Base-by-base conservation (phyloP, 2,113 vertebrate species). In the Amblyopsis rosae region DNA sequence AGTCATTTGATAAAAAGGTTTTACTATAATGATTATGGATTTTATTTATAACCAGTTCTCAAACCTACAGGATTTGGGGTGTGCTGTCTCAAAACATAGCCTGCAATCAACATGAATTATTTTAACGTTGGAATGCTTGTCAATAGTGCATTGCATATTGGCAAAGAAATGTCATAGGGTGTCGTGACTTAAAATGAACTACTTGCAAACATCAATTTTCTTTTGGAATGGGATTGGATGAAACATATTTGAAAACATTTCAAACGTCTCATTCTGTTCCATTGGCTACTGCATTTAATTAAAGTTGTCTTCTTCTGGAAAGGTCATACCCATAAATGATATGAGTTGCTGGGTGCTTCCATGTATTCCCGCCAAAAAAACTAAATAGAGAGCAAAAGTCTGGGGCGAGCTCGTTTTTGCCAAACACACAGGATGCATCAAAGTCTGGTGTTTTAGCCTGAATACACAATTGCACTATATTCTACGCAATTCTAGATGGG, bases 201-300 rank as follows among this genome's bases (percentile, higher is more conserved):
- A 15, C 51, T 3, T 54, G 13, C 12, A 54, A 16, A 54, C 10
- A 11, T n/a, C 13, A 41, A 41, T 41, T 41, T 41, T 8, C 7
- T 41, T 41, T 16, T 13, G n/a, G 51, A 15, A 5, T 54, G 51
- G 7, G n/a, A 4, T 54, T n/a, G 3, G 51, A 54, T 54, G n/a
- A n/a, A 54, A 41, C 35, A 53, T n/a, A 15, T n/a, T 53, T 13
- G 51, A 53, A 12, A 53, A 12, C 12, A 57, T 16, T 15, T 67
- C 17, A 48, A 47, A 54, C 16, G 2, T 7, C 16, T 51, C 11
- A 45, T 7, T 59, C 33, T 41, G 13, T 64, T 75, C 19, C 53
- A 63, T 48, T 62, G 53, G 50, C 54, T 19, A 55, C 32, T 70
- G 62, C 50, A 32, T 65, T 61, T 49, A 56, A 61, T 65, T 60